phyloP scores from a whole-genome alignment of 2,113 vertebrate genomes.

The Echinops telfairi region DNA sequence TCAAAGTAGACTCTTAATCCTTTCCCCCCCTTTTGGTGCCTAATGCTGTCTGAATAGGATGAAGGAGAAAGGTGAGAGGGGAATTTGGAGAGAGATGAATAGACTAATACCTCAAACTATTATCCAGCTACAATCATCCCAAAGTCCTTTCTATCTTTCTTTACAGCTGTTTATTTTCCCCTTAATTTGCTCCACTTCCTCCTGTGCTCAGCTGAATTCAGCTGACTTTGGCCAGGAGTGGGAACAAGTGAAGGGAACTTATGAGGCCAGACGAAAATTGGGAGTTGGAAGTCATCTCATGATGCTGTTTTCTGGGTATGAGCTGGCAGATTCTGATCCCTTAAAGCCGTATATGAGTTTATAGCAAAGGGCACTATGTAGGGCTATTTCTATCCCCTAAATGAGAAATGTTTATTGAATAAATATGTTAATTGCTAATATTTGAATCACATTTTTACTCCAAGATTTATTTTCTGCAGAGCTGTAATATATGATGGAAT shows the following conservation, averaged over 20 bases:
- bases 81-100: neutral
- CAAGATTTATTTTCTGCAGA: slow-evolving; percentile 75
- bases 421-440: slow-evolving; percentile 53
- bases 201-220: neutral
- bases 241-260: neutral
- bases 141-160: neutral
- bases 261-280: neutral
- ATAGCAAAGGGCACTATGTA: neutral
- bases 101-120: slow-evolving; percentile 48
- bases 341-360: neutral
- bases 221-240: neutral
- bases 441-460: slow-evolving; percentile 10
- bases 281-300: neutral
- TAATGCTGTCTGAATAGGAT: neutral
- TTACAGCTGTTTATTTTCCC: neutral
- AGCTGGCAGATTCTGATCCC: neutral
- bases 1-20: neutral
- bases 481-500: slow-evolving; percentile 65
- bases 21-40: neutral
- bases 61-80: neutral
- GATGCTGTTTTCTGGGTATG: neutral
- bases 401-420: slow-evolving; percentile 26
- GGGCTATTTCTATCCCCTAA: neutral
- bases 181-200: slow-evolving; percentile 3
- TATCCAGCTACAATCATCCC: neutral